Evolutionary conservation across 2,888 invertebrate species (phyloP).

Genomic region (Stenchaetothrips biformis): DNA sequence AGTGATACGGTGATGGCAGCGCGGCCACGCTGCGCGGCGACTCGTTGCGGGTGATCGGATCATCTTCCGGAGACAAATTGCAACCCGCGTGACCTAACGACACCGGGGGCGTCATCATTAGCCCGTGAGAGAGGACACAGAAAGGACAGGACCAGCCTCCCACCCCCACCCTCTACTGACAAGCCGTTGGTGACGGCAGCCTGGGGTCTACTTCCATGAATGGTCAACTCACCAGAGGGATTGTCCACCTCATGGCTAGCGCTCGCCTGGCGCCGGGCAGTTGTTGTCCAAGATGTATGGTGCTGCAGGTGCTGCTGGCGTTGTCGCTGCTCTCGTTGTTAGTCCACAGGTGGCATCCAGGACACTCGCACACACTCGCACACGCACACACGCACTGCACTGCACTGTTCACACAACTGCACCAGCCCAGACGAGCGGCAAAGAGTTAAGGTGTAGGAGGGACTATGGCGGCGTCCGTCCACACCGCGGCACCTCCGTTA

Average conservation of each 20-base stretch:
- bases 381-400: not conserved
- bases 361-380: not conserved
- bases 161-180: too few species aligned
- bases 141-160: too few species aligned
- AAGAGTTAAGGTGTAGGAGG: not conserved
- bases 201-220: too few species aligned
- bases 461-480: not conserved
- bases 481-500: not conserved
- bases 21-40: too few species aligned
- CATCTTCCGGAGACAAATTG: too few species aligned
- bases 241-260: slow-evolving; percentile 19
- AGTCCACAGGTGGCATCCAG: not conserved
- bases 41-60: too few species aligned
- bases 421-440: slow-evolving; percentile 8
- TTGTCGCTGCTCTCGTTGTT: not conserved
- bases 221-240: not conserved
- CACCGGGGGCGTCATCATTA: too few species aligned
- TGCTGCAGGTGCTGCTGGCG: not conserved
- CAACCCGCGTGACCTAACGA: too few species aligned
- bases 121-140: too few species aligned
- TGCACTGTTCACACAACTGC: slow-evolving; percentile 1
- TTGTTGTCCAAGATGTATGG: not conserved
- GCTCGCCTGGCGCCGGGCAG: slow-evolving; percentile 16
- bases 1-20: too few species aligned
- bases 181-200: too few species aligned